These are phyloP conservation scores for Choristoneura rosaceana DNA, from an alignment of 2,888 invertebrate species.

Conservation along the genomic window DNA sequence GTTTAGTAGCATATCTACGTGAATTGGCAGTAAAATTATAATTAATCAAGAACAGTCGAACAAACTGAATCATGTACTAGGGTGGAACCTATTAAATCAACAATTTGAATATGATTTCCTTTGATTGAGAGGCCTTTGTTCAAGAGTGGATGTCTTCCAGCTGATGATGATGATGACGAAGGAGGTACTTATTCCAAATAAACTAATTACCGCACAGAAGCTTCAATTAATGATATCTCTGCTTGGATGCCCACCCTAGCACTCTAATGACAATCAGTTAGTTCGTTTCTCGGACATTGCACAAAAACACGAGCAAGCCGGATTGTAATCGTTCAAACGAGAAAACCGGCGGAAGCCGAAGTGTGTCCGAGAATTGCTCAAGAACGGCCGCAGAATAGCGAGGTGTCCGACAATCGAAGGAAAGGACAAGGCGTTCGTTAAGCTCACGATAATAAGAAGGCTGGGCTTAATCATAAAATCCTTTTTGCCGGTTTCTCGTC, in stretches of 20 bases:
- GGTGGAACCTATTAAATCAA: no score
- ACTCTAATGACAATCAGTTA: slow-evolving; percentile 8
- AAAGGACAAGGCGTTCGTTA: slow-evolving; percentile 37
- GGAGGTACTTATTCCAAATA: not conserved
- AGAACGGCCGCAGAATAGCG: slow-evolving; percentile 12
- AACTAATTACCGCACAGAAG: not conserved
- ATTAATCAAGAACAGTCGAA: no score
- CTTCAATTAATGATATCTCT: not conserved
- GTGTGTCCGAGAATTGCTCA: slow-evolving; percentile 10
- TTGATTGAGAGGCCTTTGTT: no score
- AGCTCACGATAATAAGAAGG: slow-evolving; percentile 39
- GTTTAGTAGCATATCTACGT: no score
- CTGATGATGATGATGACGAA: no score
- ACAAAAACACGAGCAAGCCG: slow-evolving; percentile 25
- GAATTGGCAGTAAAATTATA: no score
- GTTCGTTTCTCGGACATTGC: slow-evolving; percentile 4
- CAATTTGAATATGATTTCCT: no score
- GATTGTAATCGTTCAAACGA: slow-evolving; percentile 22
- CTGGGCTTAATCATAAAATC: slow-evolving; percentile 40
- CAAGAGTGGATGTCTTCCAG: no score
- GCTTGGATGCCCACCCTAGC: not conserved
- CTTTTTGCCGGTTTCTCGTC: slow-evolving; percentile 25
- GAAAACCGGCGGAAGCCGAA: slow-evolving; percentile 12
- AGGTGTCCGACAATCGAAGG: slow-evolving; percentile 32
- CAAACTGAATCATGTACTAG: no score